Percentiles rank a stretch among this genome's conserved stretches.
These are phyloP conservation scores for Macrotus californicus DNA, from an alignment of 2,113 vertebrate species.

Conservation along the genomic window DNA sequence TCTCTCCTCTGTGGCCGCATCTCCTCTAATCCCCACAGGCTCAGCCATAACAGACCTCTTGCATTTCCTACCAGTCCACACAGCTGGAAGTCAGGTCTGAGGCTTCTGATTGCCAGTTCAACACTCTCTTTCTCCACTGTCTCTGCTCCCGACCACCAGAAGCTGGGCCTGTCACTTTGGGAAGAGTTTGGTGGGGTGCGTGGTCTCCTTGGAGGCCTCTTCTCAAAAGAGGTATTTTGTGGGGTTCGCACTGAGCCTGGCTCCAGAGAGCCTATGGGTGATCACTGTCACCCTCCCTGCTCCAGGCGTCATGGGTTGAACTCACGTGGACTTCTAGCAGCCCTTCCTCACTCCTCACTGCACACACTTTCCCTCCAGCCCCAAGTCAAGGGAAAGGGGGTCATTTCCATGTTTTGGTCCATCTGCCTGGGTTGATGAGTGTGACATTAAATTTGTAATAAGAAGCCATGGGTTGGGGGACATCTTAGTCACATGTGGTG, in stretches of 20 bases:
- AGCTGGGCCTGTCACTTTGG: background rate
- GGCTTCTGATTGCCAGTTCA: too few relatives aligned
- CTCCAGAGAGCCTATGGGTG: background rate
- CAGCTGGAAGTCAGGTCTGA: background rate
- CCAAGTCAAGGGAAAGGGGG: background rate
- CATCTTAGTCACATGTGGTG: background rate
- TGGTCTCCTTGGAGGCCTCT: background rate
- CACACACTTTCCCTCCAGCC: background rate
- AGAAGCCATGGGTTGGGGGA: background rate
- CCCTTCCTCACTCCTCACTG: background rate
- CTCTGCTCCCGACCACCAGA: background rate
- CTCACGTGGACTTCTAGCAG: background rate
- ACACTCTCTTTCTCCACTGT: background rate
- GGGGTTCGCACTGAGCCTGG: background rate
- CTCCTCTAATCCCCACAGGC: background rate
- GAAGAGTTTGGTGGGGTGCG: background rate
- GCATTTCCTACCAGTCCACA: background rate
- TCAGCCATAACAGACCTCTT: background rate
- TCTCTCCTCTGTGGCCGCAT: background rate
- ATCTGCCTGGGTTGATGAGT: background rate
- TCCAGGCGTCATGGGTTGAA: background rate
- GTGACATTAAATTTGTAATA: slow-evolving; percentile 10
- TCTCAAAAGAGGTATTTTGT: background rate
- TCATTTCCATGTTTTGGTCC: background rate
- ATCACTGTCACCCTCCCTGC: background rate